Percentiles rank a stretch among this genome's conserved stretches.
phyloP scores from a whole-genome alignment of 2,113 vertebrate genomes.

The Ondatra zibethicus region DNA sequence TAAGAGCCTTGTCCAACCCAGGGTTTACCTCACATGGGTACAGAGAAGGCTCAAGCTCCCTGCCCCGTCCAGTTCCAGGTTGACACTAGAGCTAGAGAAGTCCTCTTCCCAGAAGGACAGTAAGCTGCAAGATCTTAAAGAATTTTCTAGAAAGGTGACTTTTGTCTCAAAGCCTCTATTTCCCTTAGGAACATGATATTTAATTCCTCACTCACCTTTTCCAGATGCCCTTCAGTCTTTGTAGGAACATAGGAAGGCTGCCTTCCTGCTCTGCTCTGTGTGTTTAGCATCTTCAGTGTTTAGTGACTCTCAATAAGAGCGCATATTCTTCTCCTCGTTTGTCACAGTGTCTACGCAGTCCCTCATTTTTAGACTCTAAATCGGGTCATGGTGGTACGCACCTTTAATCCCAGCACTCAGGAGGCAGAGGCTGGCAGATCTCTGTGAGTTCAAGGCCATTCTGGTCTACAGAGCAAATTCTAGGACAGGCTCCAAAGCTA shows the following conservation, averaged over 20 bases:
- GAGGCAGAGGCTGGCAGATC: too few species aligned
- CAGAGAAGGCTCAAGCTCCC: too few species aligned
- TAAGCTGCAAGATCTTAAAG: neutral
- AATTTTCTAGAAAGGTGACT: neutral
- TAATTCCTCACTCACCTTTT: neutral
- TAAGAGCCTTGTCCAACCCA: neutral
- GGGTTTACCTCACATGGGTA: neutral
- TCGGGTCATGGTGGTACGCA: fast-evolving
- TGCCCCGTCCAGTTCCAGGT: neutral
- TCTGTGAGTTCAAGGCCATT: too few species aligned
- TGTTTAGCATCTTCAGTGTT: neutral
- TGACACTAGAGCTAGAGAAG: neutral
- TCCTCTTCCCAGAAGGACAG: neutral
- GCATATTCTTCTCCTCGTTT: neutral
- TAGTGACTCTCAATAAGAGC: neutral
- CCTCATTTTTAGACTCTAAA: neutral
- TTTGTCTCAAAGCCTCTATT: neutral
- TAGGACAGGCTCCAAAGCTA: too few species aligned
- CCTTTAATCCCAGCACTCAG: too few species aligned
- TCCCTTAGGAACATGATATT: neutral
- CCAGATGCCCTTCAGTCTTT: slow-evolving; percentile 40
- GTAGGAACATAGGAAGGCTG: neutral
- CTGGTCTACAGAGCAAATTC: too few species aligned
- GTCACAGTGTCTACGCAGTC: neutral
- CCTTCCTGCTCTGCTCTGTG: neutral